These are phyloP conservation scores for Drosophila serrata DNA, from an alignment of 1,140 invertebrate species.

Conservation along the genomic window DNA sequence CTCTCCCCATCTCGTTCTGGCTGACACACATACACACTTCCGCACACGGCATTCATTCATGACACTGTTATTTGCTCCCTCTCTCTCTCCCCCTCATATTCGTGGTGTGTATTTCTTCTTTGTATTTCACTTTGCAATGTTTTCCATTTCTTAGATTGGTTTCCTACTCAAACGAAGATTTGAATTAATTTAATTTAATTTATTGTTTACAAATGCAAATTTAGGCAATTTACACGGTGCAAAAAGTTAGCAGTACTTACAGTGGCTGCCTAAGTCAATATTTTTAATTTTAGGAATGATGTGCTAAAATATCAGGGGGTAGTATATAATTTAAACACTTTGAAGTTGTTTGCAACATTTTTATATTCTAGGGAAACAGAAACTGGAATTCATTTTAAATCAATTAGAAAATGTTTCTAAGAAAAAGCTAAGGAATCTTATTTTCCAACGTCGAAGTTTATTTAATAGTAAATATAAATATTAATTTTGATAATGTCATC, in stretches of 20 bases:
- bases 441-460: too few species aligned
- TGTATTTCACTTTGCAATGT: slow-evolving; percentile 19
- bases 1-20: slow-evolving; percentile 27
- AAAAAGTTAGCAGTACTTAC: slow-evolving; percentile 3
- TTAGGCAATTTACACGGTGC: neutral
- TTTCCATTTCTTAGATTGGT: slow-evolving; percentile 9
- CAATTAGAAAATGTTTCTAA: neutral
- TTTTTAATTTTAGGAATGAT: neutral
- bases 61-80: slow-evolving; percentile 44
- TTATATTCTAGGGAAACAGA: neutral
- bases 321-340: neutral
- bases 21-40: slow-evolving; percentile 63
- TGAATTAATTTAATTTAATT: slow-evolving; percentile 7
- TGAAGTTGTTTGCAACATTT: neutral
- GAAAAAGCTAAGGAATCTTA: too few species aligned
- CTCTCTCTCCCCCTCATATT: slow-evolving; percentile 6
- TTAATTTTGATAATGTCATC: too few species aligned
- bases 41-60: slow-evolving; percentile 71
- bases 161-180: slow-evolving; percentile 1
- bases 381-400: neutral
- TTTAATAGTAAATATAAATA: too few species aligned
- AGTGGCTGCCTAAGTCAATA: neutral
- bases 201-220: slow-evolving; percentile 25
- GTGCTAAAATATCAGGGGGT: slow-evolving; percentile 2
- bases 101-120: slow-evolving; percentile 12